Evolutionary conservation across 2,113 vertebrate genomes (phyloP).

Genomic region (Pedionomus torquatus): DNA sequence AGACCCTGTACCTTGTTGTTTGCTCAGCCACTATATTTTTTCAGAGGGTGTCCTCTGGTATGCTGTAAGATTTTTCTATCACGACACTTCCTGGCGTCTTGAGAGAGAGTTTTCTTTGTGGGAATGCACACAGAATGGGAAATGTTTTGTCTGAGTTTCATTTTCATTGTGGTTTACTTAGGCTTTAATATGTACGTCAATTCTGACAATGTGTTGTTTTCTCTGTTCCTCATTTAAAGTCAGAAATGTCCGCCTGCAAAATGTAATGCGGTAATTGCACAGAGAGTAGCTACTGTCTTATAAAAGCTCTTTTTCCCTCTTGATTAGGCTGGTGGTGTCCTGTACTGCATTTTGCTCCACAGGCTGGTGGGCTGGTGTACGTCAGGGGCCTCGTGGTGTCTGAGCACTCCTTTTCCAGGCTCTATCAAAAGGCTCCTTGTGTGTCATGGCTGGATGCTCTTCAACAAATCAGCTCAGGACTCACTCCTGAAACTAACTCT

Average conservation of each 20-base stretch:
- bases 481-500: background rate
- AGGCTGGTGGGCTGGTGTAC: background rate
- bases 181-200: background rate
- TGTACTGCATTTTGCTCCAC: background rate
- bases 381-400: background rate
- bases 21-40: background rate
- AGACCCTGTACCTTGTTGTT: background rate
- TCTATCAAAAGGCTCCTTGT: background rate
- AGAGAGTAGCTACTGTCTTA: background rate
- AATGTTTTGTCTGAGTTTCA: background rate
- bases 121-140: background rate
- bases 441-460: background rate
- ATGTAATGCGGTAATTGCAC: background rate
- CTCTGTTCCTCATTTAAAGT: background rate
- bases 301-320: background rate
- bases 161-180: background rate
- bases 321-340: background rate
- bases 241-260: background rate
- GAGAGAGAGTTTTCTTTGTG: background rate
- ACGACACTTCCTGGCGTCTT: background rate
- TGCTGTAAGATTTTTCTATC: background rate
- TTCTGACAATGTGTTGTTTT: background rate
- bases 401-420: rapidly evolving
- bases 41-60: background rate
- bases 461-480: background rate